phyloP scores from a whole-genome alignment of 2,888 invertebrate species.

The Mesochorus sp. region DNA sequence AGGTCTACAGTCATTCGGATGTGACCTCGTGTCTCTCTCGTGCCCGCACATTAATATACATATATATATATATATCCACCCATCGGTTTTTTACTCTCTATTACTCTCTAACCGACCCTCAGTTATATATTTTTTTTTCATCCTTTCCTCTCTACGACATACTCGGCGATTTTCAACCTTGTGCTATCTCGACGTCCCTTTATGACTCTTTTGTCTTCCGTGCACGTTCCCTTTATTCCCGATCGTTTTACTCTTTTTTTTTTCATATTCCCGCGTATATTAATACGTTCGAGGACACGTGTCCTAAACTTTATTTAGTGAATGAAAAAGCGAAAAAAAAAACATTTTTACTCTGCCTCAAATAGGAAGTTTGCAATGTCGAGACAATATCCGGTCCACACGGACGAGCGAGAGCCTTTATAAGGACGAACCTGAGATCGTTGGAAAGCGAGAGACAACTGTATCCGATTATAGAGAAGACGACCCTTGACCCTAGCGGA shows the following conservation, averaged over 20 bases:
- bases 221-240: too few relatives aligned
- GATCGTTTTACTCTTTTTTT: too few relatives aligned
- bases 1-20: slow-evolving; percentile 18
- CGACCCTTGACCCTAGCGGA: slow-evolving; percentile 34
- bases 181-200: slow-evolving; percentile 38
- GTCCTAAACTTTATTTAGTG: too few relatives aligned
- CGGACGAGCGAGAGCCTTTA: slow-evolving; percentile 52
- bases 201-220: too few relatives aligned
- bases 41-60: background rate
- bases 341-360: too few relatives aligned
- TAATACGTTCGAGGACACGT: too few relatives aligned
- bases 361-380: background rate
- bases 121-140: background rate
- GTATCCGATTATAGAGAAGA: slow-evolving; percentile 64
- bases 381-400: slow-evolving; percentile 18
- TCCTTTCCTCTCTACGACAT: slow-evolving; percentile 16
- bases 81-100: slow-evolving; percentile 29
- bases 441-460: slow-evolving; percentile 30
- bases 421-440: slow-evolving; percentile 35
- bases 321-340: too few relatives aligned
- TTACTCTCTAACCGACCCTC: slow-evolving; percentile 34
- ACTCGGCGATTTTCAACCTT: slow-evolving; percentile 40
- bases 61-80: background rate
- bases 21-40: slow-evolving; percentile 44
- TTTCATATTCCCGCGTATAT: too few relatives aligned